A percentile compares a stretch with the other conserved stretches of the same genome.
Evolutionary conservation across 1,140 invertebrate genomes (phyloP).

Genomic region (Diploscapter pachys): DNA sequence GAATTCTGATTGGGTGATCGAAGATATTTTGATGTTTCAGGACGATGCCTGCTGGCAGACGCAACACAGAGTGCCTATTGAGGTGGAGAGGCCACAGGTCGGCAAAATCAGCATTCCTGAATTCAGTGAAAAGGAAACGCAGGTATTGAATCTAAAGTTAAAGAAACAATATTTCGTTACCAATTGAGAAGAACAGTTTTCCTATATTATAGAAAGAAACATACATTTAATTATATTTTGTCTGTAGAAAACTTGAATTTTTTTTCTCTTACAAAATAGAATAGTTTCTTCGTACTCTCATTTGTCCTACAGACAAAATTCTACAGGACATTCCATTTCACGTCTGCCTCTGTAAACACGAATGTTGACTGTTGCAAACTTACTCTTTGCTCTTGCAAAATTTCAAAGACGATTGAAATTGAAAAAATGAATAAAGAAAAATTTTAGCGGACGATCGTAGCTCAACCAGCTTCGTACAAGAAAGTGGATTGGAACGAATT

Average conservation of each 20-base stretch:
- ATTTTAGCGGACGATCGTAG: conserved; percentile 33
- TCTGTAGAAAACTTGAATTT: no score
- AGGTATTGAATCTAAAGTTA: neutral
- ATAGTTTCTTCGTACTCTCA: neutral
- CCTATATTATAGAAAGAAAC: no score
- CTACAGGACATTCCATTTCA: no score
- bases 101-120: conserved; percentile 38
- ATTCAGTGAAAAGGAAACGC: conserved; percentile 8
- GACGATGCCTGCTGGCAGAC: conserved; percentile 39
- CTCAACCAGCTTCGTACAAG: conserved; percentile 29
- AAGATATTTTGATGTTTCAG: conserved; percentile 16
- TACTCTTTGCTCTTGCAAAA: no score
- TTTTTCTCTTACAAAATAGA: neutral
- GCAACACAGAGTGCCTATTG: conserved; percentile 27
- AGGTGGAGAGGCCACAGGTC: conserved; percentile 31
- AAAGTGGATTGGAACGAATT: conserved; percentile 41
- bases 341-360: no score
- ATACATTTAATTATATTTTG: no score
- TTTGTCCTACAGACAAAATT: neutral
- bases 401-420: no score
- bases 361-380: no score
- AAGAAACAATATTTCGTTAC: neutral
- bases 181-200: neutral
- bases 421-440: no score
- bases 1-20: neutral